These are phyloP conservation scores for Alauda arvensis DNA, from an alignment of 2,797 vertebrate genomes.

Conservation along the genomic window DNA sequence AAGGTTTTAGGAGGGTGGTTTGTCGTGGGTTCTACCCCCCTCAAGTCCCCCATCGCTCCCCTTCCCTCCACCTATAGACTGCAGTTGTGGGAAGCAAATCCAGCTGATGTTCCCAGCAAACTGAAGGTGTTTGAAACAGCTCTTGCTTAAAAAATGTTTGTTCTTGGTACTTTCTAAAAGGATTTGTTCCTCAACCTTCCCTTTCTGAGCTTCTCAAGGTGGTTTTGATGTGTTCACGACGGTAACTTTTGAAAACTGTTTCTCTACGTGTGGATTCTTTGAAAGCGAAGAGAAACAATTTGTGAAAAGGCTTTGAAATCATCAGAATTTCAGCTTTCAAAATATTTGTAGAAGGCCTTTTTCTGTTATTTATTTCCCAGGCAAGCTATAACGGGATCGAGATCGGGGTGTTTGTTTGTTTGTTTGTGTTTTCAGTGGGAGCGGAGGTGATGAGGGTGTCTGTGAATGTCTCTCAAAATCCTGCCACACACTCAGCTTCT, in stretches of 20 bases:
- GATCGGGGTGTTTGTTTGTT: not conserved
- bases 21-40: fast-evolving
- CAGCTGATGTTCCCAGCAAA: not conserved
- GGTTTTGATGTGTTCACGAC: not conserved
- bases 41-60: fast-evolving
- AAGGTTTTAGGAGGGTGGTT: not conserved
- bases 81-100: not conserved
- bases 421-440: not conserved
- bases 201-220: not conserved
- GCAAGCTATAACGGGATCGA: not conserved
- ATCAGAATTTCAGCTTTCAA: conserved; percentile 26
- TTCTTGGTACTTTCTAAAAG: not conserved
- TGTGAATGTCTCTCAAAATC: not conserved
- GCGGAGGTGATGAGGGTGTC: not conserved
- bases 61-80: not conserved
- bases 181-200: not conserved
- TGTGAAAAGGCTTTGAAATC: conserved; percentile 28
- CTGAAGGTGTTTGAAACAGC: not conserved
- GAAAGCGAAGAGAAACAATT: not conserved
- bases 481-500: not conserved
- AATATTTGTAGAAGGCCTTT: conserved; percentile 36
- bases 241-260: conserved; percentile 13
- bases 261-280: not conserved
- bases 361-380: not conserved
- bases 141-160: not conserved